A percentile compares a stretch with the other conserved stretches of the same genome.
phyloP scores from a whole-genome alignment of 2,888 invertebrate genomes.

The Trichopoda pennipes region DNA sequence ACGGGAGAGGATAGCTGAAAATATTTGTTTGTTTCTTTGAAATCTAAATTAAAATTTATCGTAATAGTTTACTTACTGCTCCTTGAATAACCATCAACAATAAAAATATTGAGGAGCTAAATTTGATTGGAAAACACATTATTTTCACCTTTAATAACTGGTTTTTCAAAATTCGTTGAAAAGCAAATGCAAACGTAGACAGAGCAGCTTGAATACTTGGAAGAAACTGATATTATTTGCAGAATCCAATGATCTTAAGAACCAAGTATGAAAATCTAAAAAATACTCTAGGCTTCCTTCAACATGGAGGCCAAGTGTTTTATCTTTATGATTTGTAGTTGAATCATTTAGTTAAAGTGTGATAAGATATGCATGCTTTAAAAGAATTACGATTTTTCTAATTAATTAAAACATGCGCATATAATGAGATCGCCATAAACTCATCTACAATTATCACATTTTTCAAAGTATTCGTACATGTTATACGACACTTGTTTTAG shows the following conservation, averaged over 20 bases:
- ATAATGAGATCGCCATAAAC: neutral
- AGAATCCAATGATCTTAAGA: neutral
- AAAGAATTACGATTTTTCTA: neutral
- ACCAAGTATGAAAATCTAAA: neutral
- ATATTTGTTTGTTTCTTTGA: neutral
- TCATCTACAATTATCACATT: no score
- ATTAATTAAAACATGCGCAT: neutral
- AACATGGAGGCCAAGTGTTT: neutral
- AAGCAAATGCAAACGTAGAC: neutral
- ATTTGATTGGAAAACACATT: neutral
- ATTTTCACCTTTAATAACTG: neutral
- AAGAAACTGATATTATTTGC: neutral
- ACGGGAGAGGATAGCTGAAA: neutral
- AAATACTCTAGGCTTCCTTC: neutral
- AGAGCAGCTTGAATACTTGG: neutral
- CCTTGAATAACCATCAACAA: neutral
- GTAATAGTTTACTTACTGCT: conserved; percentile 4
- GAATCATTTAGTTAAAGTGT: neutral
- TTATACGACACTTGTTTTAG: no score
- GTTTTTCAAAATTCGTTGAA: no score
- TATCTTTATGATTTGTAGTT: neutral
- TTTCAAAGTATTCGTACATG: no score
- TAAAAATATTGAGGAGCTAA: neutral
- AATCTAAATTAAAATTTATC: neutral
- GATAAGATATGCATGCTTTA: neutral